phyloP scores from a whole-genome alignment of 2,797 vertebrate genomes.

The Benthosema pterotum region DNA sequence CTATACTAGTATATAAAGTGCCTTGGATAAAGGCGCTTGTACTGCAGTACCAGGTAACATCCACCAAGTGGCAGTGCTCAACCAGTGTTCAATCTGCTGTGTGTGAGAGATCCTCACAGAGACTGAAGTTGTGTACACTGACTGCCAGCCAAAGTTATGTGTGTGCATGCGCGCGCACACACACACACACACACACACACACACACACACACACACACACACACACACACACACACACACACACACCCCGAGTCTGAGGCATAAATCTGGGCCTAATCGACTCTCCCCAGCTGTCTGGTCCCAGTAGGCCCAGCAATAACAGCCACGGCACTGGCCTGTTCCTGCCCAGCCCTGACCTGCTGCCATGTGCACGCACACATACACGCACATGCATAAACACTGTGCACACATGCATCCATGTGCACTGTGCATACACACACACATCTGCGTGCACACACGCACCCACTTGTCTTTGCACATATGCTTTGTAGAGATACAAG shows the following conservation, averaged over 20 bases:
- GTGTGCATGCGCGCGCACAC: constrained; percentile 18
- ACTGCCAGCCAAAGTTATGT: constrained; percentile 30
- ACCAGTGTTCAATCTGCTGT: constrained; percentile 34
- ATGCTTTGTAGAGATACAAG: constrained; percentile 13
- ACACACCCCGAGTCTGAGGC: constrained; percentile 50
- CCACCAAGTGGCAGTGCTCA: constrained; percentile 65
- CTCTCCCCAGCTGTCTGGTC: constrained; percentile 73
- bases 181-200: constrained; percentile 26
- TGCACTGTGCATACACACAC: too few relatives aligned
- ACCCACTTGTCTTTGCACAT: constrained; percentile 21
- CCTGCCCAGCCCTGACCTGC: constrained; percentile 66
- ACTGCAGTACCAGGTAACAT: constrained; percentile 43
- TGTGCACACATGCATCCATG: constrained; percentile 29
- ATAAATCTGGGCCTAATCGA: constrained; percentile 78
- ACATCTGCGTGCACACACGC: constrained; percentile 18
- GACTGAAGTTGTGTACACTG: not conserved
- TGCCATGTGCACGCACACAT: constrained; percentile 52
- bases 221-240: constrained; percentile 31
- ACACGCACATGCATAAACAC: constrained; percentile 30
- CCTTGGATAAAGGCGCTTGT: too few relatives aligned
- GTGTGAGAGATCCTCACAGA: not conserved
- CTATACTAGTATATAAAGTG: too few relatives aligned
- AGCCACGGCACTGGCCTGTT: constrained; percentile 71
- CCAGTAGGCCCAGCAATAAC: constrained; percentile 74
- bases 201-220: constrained; percentile 31